A percentile compares a stretch with the other conserved stretches of the same genome.
phyloP scores from a whole-genome alignment of 2,113 vertebrate genomes.

The Microtus oregoni region DNA sequence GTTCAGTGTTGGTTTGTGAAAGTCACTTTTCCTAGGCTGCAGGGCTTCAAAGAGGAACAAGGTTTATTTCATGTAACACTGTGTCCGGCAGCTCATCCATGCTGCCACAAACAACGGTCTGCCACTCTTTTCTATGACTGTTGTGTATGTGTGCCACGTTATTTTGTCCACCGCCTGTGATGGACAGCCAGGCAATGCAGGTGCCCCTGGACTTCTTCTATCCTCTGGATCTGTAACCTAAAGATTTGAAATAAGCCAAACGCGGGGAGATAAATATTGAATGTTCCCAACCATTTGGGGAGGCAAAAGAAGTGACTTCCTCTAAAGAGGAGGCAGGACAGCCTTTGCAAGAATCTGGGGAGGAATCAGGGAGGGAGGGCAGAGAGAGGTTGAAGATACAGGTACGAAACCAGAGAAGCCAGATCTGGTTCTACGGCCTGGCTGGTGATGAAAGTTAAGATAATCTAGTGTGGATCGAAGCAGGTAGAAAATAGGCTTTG shows the following conservation, averaged over 20 bases:
- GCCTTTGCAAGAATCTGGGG: background rate
- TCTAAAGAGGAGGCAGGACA: too few relatives aligned
- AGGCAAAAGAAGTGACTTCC: too few relatives aligned
- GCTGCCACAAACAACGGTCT: background rate
- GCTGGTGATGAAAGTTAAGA: background rate
- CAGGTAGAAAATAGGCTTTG: background rate
- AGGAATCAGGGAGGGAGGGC: background rate
- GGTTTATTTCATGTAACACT: background rate
- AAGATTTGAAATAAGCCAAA: background rate
- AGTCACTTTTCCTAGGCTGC: background rate
- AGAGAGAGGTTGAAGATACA: background rate
- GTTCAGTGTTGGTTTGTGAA: background rate
- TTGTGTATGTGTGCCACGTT: rapidly evolving
- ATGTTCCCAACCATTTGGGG: background rate
- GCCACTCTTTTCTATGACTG: background rate
- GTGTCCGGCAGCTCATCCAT: background rate
- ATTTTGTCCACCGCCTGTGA: background rate
- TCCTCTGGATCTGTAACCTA: background rate
- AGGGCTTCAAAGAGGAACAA: background rate
- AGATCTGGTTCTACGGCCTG: background rate
- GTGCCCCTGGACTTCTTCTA: too few relatives aligned
- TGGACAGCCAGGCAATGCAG: background rate
- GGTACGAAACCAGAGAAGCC: background rate
- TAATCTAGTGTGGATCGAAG: background rate
- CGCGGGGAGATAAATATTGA: background rate